Base-by-base conservation (phyloP, 2,888 invertebrate genomes). In the Drosophila aldrichi region DNA sequence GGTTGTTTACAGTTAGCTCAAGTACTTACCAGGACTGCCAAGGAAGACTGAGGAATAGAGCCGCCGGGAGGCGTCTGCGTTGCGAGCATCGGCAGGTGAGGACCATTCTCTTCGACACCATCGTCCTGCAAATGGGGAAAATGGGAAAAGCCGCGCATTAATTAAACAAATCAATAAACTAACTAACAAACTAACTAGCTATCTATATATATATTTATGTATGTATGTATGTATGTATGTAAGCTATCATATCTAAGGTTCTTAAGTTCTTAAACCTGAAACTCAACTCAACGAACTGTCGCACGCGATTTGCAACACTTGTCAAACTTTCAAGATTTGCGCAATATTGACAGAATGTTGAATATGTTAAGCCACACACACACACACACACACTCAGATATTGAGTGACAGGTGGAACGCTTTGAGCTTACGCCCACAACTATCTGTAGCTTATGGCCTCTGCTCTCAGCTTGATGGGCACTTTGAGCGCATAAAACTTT, bases 71-170 rank as follows among this genome's bases (percentile, higher is more conserved):
- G 96, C 95, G 84, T 95, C 96, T 82, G 96, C 95, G 93, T 95
- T 95, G 94, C 95, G 94, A 89, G 97, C 96, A 93, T 97, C 97
- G 88, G 96, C 96, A 90, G 96, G 96, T 89, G 96, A 96, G 88
- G 96, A 97, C 97, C 97, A 97, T 93, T 97, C 97, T 94, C 97
- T 95, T 93, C 97, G 95, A 95, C 97, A 97, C 97, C 97, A 97
- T 95, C 97, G 97, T 94, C 97, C 97, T 97, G 95, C 14, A 95
- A 95, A 57, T 51, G n/a, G n/a, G n/a, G n/a, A n/a, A 74, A 79
- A 79, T 85, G 34, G 75, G 81, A 89, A 40, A 88, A 88, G 79
- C 80, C 79, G 79, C 55, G 69, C 65, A 71, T 89, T 78, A 89
- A 63, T 41, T 52, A 41, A 7, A n/a, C 8, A 40, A n/a, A n/a